phyloP scores from a whole-genome alignment of 2,888 invertebrate genomes.

The Crioceris asparagi region DNA sequence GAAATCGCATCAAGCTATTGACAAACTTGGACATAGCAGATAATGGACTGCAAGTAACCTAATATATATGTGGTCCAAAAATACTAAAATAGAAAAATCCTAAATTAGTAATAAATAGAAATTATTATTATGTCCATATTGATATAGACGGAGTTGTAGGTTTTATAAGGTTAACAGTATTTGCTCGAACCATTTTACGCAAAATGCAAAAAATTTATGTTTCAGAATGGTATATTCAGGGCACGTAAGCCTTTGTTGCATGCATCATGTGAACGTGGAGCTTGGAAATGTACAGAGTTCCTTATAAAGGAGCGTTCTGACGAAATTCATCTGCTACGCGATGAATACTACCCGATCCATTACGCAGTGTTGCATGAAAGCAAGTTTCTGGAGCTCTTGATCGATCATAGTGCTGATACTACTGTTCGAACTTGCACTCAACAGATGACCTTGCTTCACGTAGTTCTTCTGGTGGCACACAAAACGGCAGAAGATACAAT shows the following conservation, averaged over 20 bases:
- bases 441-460: constrained; percentile 59
- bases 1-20: too few species aligned
- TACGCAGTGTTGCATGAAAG: constrained; percentile 63
- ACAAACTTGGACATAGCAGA: too few species aligned
- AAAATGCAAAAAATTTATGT: constrained; percentile 11
- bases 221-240: constrained; percentile 40
- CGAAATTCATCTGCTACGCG: constrained; percentile 59
- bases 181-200: too few species aligned
- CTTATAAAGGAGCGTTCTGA: constrained; percentile 53
- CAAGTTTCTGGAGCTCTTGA: constrained; percentile 54
- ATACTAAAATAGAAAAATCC: too few species aligned
- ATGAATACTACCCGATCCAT: constrained; percentile 70
- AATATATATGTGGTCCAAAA: too few species aligned
- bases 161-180: too few species aligned
- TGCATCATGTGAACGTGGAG: constrained; percentile 59
- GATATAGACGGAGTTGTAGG: too few species aligned
- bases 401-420: constrained; percentile 58
- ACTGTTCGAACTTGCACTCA: constrained; percentile 59
- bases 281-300: constrained; percentile 61
- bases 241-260: constrained; percentile 53
- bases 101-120: too few species aligned
- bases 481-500: constrained; percentile 62
- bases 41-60: too few species aligned
- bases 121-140: too few species aligned
- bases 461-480: constrained; percentile 57